Percentiles rank a stretch among this genome's conserved stretches.
phyloP scores from a whole-genome alignment of 1,140 invertebrate species.

The Orchesella cincta region DNA sequence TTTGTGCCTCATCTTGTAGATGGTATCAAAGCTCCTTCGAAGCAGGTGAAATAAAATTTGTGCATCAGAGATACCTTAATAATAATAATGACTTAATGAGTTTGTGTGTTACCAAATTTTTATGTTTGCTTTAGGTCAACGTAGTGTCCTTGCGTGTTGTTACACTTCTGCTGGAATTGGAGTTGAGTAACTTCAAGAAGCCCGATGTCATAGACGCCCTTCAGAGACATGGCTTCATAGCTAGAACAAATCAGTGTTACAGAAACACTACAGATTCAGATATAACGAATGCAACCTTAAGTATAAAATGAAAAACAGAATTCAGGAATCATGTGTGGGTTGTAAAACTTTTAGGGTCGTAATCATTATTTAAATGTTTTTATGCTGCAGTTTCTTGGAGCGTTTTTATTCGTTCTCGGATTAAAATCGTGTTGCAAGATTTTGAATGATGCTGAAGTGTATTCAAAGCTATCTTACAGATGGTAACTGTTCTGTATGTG shows the following conservation, averaged over 20 bases:
- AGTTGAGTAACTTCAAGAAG: neutral
- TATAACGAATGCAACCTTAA: conserved; percentile 35
- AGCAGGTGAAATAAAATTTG: neutral
- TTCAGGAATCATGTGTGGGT: too few relatives aligned
- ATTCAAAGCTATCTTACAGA: conserved; percentile 35
- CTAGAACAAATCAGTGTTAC: conserved; percentile 31
- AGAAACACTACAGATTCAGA: neutral
- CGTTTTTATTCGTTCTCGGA: conserved; percentile 32
- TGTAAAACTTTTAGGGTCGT: too few relatives aligned
- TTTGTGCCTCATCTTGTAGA: neutral
- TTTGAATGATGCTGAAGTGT: conserved; percentile 34
- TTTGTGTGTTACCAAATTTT: too few relatives aligned
- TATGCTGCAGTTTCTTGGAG: conserved; percentile 30
- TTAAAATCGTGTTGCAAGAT: conserved; percentile 33
- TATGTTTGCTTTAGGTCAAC: conserved; percentile 14
- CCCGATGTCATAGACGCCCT: conserved; percentile 31
- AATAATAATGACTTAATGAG: too few relatives aligned
- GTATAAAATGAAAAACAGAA: conserved; percentile 26
- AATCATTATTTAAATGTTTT: neutral
- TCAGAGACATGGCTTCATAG: conserved; percentile 30
- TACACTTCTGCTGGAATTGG: conserved; percentile 29
- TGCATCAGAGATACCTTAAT: neutral
- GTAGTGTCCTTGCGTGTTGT: conserved; percentile 30
- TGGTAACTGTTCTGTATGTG: conserved; percentile 37
- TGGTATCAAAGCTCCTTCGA: conserved; percentile 13